Percentiles rank a stretch among this genome's conserved stretches.
Evolutionary conservation across 2,113 vertebrate genomes (phyloP).

Genomic region (Ramphastos sulfuratus): DNA sequence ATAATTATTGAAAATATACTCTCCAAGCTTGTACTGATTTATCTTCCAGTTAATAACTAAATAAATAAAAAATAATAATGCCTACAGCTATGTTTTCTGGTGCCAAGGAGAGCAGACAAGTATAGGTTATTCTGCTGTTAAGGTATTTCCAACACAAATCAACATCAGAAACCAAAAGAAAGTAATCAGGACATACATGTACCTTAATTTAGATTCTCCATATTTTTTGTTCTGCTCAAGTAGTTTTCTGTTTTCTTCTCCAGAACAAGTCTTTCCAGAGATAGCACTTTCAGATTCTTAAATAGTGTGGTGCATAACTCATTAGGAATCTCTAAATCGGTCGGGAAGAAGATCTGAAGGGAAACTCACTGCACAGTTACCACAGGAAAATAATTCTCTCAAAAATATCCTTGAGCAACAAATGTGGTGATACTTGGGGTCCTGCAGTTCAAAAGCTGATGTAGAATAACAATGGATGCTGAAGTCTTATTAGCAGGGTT

Average conservation of each 20-base stretch:
- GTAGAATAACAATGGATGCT: neutral
- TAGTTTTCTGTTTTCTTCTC: neutral
- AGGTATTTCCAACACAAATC: neutral
- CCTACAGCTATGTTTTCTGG: neutral
- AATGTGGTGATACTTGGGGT: neutral
- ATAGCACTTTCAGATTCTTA: neutral
- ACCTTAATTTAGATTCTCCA: neutral
- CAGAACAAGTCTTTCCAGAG: neutral
- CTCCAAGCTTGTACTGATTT: neutral
- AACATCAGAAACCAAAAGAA: neutral
- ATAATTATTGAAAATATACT: neutral
- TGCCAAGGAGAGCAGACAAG: neutral
- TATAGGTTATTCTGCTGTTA: neutral
- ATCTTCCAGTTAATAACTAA: neutral
- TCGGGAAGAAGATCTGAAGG: neutral
- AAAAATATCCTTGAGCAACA: neutral
- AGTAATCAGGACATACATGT: neutral
- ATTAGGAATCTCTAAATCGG: neutral
- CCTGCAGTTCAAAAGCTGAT: neutral
- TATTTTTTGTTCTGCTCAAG: neutral
- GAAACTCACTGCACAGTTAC: neutral
- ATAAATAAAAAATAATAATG: neutral
- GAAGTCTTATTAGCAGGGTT: neutral
- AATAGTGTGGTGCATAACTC: neutral
- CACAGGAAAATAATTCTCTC: neutral